Evolutionary conservation across 2,888 invertebrate genomes (phyloP).

Genomic region (Melinopterus prodromus): DNA sequence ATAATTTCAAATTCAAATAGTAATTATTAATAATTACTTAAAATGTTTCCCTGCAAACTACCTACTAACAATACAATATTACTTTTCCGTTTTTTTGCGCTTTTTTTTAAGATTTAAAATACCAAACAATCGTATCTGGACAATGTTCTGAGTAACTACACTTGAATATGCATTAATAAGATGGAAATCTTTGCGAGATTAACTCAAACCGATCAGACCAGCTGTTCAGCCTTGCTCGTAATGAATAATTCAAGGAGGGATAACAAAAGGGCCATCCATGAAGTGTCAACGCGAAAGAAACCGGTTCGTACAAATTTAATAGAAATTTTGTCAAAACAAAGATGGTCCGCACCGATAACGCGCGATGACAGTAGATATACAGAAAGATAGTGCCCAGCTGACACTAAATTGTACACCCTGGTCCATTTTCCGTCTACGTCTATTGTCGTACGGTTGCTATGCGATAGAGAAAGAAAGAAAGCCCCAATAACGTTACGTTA

Average conservation of each 20-base stretch:
- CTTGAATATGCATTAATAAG: background rate
- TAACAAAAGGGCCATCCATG: background rate
- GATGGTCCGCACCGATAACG: slow-evolving; percentile 46
- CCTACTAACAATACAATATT: no score
- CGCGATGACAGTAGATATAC: slow-evolving; percentile 43
- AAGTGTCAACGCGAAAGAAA: background rate
- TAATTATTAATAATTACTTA: no score
- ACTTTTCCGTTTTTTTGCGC: no score
- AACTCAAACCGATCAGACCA: background rate
- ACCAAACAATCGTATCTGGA: no score
- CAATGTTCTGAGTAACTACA: no score
- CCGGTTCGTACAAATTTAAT: slow-evolving; percentile 46
- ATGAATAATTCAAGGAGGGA: background rate
- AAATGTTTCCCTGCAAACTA: no score
- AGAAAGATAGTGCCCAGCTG: background rate
- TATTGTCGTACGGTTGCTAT: slow-evolving; percentile 26
- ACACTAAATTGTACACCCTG: slow-evolving; percentile 15
- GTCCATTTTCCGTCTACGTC: slow-evolving; percentile 31
- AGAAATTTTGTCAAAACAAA: slow-evolving; percentile 48
- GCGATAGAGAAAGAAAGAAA: slow-evolving; percentile 27
- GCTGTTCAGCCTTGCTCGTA: background rate
- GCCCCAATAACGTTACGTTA: slow-evolving; percentile 23
- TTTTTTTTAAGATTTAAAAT: no score
- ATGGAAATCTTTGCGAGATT: background rate
- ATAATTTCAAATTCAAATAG: no score